Evolutionary conservation across 2,888 invertebrate species (phyloP).

Genomic region (Micoletzkya japonica): DNA sequence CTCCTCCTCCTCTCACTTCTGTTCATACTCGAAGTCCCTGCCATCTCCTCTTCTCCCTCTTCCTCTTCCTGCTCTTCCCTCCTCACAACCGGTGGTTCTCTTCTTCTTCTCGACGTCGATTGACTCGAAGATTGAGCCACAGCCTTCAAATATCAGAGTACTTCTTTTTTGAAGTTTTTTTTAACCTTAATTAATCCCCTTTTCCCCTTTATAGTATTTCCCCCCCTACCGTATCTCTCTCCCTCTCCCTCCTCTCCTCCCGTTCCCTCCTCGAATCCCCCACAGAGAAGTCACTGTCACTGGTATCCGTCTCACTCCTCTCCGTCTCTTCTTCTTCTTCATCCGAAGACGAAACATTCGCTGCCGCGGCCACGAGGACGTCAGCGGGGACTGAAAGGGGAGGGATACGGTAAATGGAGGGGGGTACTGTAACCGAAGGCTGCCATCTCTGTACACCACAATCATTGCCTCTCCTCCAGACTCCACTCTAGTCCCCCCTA

Average conservation of each 20-base stretch:
- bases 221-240: not conserved
- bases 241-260: constrained; percentile 1
- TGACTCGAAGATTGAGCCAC: no score
- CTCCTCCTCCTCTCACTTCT: constrained; percentile 1
- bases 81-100: not conserved
- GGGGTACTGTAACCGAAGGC: no score
- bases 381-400: not conserved
- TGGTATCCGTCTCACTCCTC: constrained; percentile 28
- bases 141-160: no score
- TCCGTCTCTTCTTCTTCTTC: constrained; percentile 7
- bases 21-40: constrained; percentile 1
- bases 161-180: no score
- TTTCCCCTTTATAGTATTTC: not conserved
- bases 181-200: not conserved
- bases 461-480: no score
- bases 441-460: no score
- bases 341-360: not conserved
- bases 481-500: no score
- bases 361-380: not conserved
- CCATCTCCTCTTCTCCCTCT: constrained; percentile 12
- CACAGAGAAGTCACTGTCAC: constrained; percentile 28
- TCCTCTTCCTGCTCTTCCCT: not conserved
- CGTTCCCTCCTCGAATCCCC: constrained; percentile 9
- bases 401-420: no score
- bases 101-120: constrained; percentile 12